Conservation (phyloP, 30 jellyfish, hydroid and myxozoan species). For the Phacellophora camtschatica region DNA sequence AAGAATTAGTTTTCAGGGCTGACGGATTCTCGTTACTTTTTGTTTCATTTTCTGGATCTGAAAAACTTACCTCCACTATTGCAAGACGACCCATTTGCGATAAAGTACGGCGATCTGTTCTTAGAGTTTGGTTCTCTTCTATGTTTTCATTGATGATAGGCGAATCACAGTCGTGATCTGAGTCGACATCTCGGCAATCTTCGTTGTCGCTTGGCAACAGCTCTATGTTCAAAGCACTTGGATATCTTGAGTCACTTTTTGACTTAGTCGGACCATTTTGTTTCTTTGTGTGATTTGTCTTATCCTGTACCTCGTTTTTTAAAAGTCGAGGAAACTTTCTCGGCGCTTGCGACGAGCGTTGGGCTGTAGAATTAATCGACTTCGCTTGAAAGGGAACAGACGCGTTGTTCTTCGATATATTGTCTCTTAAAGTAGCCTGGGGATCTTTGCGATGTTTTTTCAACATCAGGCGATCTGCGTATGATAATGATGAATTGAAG, state of each 20-base stretch:
- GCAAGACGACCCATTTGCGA: conserved; percentile 79
- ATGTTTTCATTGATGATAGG: conserved; percentile 45
- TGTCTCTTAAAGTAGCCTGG: conserved; percentile 11
- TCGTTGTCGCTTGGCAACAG: conserved; percentile 64
- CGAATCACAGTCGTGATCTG: conserved; percentile 47
- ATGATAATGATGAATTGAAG: conserved; percentile 57
- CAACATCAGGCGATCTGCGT: conserved; percentile 77
- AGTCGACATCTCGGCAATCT: conserved; percentile 6
- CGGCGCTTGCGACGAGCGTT: conserved; percentile 1
- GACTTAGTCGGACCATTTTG: no score
- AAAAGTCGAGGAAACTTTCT: background rate
- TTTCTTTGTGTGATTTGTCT: background rate
- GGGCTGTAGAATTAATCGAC: background rate
- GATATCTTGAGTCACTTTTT: background rate
- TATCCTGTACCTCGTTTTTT: background rate
- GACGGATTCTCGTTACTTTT: conserved; percentile 30
- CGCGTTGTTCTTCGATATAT: background rate
- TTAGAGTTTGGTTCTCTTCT: conserved; percentile 22
- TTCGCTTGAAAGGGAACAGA: background rate
- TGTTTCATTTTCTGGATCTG: conserved; percentile 70
- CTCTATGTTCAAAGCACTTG: conserved; percentile 34
- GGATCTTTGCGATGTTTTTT: conserved; percentile 68
- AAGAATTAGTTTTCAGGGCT: background rate
- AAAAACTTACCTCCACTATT: conserved; percentile 69
- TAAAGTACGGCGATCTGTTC: conserved; percentile 46